A percentile compares a stretch with the other conserved stretches of the same genome.
These are phyloP conservation scores for Mechanitis messenoides DNA, from an alignment of 2,888 invertebrate species.

Conservation along the genomic window DNA sequence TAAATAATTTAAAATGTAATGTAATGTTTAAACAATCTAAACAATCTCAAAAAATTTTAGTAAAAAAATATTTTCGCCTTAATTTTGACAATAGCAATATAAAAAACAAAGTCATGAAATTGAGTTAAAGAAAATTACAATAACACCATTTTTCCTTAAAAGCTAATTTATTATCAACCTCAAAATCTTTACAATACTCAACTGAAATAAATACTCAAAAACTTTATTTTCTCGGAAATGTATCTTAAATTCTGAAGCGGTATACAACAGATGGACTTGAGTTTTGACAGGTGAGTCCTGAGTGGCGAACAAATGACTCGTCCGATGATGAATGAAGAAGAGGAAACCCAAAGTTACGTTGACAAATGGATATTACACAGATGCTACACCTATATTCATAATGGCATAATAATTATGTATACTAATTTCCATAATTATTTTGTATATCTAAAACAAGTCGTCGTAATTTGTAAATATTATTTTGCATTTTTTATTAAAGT, in stretches of 20 bases:
- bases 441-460: too few species aligned
- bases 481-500: too few species aligned
- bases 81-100: too few species aligned
- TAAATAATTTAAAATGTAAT: too few species aligned
- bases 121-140: too few species aligned
- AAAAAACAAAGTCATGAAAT: too few species aligned
- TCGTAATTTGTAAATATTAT: too few species aligned
- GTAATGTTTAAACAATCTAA: too few species aligned
- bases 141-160: too few species aligned
- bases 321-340: slow-evolving; percentile 26
- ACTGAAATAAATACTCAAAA: slow-evolving; percentile 2
- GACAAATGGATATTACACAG: slow-evolving; percentile 24
- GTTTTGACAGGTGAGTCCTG: slow-evolving; percentile 29
- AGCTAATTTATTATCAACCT: too few species aligned
- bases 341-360: slow-evolving; percentile 27
- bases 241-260: slow-evolving; percentile 2
- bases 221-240: slow-evolving; percentile 7
- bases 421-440: not conserved
- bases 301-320: slow-evolving; percentile 23
- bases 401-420: slow-evolving; percentile 7
- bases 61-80: too few species aligned
- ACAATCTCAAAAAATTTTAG: too few species aligned
- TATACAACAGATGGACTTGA: slow-evolving; percentile 23
- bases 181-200: not conserved
- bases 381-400: slow-evolving; percentile 8